Evolutionary conservation across 2,113 vertebrate species (phyloP).

Genomic region (Platycercus adscitus): DNA sequence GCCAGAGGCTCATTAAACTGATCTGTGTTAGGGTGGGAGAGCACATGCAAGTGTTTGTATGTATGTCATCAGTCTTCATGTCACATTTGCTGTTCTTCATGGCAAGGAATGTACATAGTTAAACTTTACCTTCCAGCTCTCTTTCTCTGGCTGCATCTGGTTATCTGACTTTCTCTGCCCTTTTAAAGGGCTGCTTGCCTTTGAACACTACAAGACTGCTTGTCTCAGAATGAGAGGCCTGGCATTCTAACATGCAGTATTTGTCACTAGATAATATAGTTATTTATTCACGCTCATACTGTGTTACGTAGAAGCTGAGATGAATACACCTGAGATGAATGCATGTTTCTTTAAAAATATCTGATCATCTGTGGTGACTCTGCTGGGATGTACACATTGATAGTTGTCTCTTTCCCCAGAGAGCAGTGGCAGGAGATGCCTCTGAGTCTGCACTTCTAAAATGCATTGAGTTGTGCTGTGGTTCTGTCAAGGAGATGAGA

Average conservation of each 20-base stretch:
- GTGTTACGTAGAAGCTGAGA: not conserved
- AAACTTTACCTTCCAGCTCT: not conserved
- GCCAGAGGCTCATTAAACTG: not conserved
- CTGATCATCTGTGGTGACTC: not conserved
- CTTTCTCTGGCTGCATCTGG: not conserved
- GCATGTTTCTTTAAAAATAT: not conserved
- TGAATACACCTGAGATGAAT: not conserved
- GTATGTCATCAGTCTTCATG: not conserved
- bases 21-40: not conserved
- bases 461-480: conserved; percentile 83
- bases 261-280: not conserved
- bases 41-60: not conserved
- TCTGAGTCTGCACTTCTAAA: conserved; percentile 83
- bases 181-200: not conserved
- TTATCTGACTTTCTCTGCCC: not conserved
- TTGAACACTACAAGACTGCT: not conserved
- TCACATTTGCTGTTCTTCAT: not conserved
- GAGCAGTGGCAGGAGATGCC: conserved; percentile 81
- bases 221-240: not conserved
- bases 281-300: not conserved
- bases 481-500: conserved; percentile 81
- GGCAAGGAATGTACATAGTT: not conserved
- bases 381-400: not conserved
- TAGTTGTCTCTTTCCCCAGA: conserved; percentile 51
- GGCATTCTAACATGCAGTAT: not conserved